A percentile compares a stretch with the other conserved stretches of the same genome.
Conservation (phyloP, 2,888 invertebrate species). For the Xiphydria camelus region DNA sequence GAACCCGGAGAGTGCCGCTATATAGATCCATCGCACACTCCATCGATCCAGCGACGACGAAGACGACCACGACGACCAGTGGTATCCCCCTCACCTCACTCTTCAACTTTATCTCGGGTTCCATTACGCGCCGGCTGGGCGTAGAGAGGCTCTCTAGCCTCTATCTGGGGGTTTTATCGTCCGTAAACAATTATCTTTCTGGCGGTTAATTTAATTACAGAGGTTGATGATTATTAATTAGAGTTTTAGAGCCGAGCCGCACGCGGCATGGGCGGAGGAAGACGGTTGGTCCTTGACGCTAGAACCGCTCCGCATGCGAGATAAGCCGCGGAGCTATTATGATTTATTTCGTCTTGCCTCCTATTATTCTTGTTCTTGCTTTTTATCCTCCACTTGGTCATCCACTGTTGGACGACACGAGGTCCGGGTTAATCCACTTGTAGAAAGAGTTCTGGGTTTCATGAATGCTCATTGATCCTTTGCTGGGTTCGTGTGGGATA, state of each 20-base stretch:
- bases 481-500: no score
- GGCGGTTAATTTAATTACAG: constrained; percentile 24
- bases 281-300: neutral
- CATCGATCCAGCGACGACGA: neutral
- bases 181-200: constrained; percentile 21
- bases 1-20: no score
- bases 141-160: constrained; percentile 2
- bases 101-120: constrained; percentile 1
- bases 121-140: constrained; percentile 1
- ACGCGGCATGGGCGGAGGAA: constrained; percentile 1
- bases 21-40: no score
- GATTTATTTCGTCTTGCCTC: neutral
- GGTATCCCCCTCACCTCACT: no score
- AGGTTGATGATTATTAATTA: constrained; percentile 21
- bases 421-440: no score
- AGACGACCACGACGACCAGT: no score
- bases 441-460: no score
- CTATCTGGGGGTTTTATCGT: constrained; percentile 18
- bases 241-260: constrained; percentile 16
- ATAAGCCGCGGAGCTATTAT: neutral
- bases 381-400: no score
- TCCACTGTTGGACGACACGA: no score
- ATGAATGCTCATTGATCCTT: no score
- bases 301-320: neutral
- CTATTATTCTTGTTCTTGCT: no score